Base-by-base conservation (phyloP, 2,797 vertebrate genomes). In the Perdix hodgsoniae region DNA sequence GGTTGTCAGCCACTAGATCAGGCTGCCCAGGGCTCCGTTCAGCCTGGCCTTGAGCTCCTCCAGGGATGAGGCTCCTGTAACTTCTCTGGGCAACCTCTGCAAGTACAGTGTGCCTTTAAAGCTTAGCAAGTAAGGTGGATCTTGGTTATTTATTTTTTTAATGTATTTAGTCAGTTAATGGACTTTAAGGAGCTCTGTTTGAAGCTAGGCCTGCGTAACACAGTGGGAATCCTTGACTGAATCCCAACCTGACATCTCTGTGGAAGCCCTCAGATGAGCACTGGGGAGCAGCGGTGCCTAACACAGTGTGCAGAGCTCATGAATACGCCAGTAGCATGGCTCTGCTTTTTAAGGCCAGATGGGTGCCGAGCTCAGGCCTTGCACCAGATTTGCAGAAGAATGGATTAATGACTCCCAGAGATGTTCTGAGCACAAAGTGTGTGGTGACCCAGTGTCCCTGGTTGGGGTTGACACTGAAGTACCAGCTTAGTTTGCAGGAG, bases 91-190 rank as follows among this genome's bases (percentile, higher is more conserved):
- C 56, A 33, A 13, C 21, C n/a, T 33, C 12, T 33, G 31, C 56
- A n/a, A 57, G 31, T 14, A 19, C 56, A 33, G 0, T 6, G 4
- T 44, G 78, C 17, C 22, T 83, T 88, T 87, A 42, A 74, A 78
- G 45, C 75, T 89, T 57, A 33, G 42, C 45, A 78, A 89, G 39
- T 87, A 29, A 93, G 47, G 37, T 92, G 59, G 37, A 90, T 59
- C 75, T 86, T 77, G 8, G 27, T 70, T 3, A 63, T 45, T 77
- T 83, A 31, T 40, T 66, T 66, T 66, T 49, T 23, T 3, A 73
- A 90, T 31, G 14, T 72, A 78, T 87, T 90, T 74, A 83, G 82
- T 72, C 50, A 78, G 75, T 54, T 92, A 81, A 81, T 76, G 74
- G 73, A 27, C 70, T 83, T 78, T 44, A 83, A 83, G 79, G 87